These are phyloP conservation scores for Speoplatyrhinus poulsoni DNA, from an alignment of 2,113 vertebrate genomes.

Conservation along the genomic window DNA sequence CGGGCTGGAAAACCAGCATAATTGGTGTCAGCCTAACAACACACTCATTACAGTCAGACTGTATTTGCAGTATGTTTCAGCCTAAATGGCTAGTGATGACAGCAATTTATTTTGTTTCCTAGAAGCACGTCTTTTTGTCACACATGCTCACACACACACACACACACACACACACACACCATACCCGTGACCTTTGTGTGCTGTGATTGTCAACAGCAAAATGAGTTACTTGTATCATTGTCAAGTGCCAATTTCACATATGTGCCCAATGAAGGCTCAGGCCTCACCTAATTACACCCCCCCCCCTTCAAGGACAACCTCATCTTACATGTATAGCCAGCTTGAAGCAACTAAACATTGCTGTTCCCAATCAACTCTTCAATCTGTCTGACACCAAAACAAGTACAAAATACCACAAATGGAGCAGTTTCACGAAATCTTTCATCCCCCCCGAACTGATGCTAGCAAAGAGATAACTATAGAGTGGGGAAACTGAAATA, in stretches of 20 bases:
- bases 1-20: background rate
- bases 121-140: constrained; percentile 3
- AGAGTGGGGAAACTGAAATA: constrained; percentile 9
- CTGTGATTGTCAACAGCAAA: constrained; percentile 45
- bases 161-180: background rate
- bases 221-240: constrained; percentile 17
- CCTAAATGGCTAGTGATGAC: constrained; percentile 16
- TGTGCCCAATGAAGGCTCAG: constrained; percentile 6
- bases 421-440: constrained; percentile 47
- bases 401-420: constrained; percentile 31
- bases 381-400: constrained; percentile 48
- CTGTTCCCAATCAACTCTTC: constrained; percentile 47
- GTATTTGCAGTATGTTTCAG: constrained; percentile 31
- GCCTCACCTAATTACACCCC: constrained; percentile 37
- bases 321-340: constrained; percentile 37
- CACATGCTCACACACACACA: constrained; percentile 8
- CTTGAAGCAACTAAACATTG: constrained; percentile 35
- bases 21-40: constrained; percentile 33
- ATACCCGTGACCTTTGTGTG: background rate
- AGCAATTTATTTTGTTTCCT: constrained; percentile 38
- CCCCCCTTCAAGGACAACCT: constrained; percentile 13
- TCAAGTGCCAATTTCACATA: constrained; percentile 26
- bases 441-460: constrained; percentile 21
- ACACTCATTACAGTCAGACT: constrained; percentile 36
- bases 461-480: constrained; percentile 56